Base-by-base conservation (phyloP, 1,140 invertebrate species). In the Spodoptera frugiperda region DNA sequence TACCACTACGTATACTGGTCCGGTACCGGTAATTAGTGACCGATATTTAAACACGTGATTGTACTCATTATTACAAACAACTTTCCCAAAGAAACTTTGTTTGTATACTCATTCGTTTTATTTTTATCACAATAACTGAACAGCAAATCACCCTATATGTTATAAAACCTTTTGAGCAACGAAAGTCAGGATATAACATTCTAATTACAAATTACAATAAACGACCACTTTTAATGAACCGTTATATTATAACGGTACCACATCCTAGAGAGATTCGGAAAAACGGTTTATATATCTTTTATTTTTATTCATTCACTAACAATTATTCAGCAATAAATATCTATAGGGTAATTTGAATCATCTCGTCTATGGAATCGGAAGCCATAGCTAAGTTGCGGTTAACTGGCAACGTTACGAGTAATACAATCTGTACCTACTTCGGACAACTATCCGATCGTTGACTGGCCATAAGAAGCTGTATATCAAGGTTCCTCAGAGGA, bases 321-420 rank as follows among this genome's bases (percentile, higher is more conserved):
- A 44, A 44, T 44, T 61, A 61, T 61, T 61, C 19, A 30, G 25
- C 15, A 59, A n/a, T 33, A 39, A 39, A 39, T 39, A 39, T 39
- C 33, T 39, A 39, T 6, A 14, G 14, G 33, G 57, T 44, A 61
- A 61, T 48, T 48, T 65, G 33, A 63, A 8, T 48, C 33, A 2
- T 39, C 55, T 30, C 6, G 9, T 15, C 9, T 17, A 61, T 44
- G 33, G 30, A 61, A 44, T 44, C 57, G 33, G 57, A 39, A 61
- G 57, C 57, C 57, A 44, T 17, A 61, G n/a, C 30, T 44, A 39
- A 61, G 11, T 44, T 61, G 57, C 33, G 57, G 57, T 61, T 59
- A n/a, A 15, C 55, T 33, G 33, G 14, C 51, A 30, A 8, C 21
- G 14, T 30, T 1, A n/a, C 33, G 11, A 61, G 57, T 61, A 61